Conservation (phyloP, 2,888 invertebrate genomes). For the Drosophila borealis region DNA sequence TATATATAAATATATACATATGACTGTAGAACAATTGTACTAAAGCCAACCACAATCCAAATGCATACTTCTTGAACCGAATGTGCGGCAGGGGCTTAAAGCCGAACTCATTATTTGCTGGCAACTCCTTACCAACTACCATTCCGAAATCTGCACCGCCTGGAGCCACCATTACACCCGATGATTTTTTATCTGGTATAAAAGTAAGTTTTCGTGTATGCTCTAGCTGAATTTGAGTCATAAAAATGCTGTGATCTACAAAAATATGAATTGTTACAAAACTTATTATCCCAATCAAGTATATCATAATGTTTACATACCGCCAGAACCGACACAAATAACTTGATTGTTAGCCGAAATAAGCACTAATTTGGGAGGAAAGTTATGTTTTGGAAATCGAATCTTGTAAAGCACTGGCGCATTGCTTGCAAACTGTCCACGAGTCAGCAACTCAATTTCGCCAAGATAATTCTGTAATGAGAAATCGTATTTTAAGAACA, state of each 20-base stretch:
- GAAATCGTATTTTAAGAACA: background rate
- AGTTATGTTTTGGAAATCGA: constrained; percentile 87
- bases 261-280: background rate
- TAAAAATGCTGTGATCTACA: constrained; percentile 81
- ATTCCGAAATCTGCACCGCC: constrained; percentile 16
- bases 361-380: constrained; percentile 87
- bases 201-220: constrained; percentile 82
- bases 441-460: constrained; percentile 86
- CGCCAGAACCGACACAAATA: constrained; percentile 87
- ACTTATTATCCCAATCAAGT: too few species aligned
- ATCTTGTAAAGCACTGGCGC: constrained; percentile 86
- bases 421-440: constrained; percentile 81
- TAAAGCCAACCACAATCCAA: constrained; percentile 53
- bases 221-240: constrained; percentile 83
- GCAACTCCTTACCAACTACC: constrained; percentile 37
- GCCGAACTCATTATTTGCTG: constrained; percentile 33
- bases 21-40: constrained; percentile 14
- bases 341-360: constrained; percentile 87
- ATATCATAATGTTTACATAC: constrained; percentile 73
- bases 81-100: constrained; percentile 58
- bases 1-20: background rate
- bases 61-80: constrained; percentile 78
- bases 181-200: constrained; percentile 61
- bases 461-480: constrained; percentile 87
- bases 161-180: constrained; percentile 30